phyloP scores from a whole-genome alignment of 2,888 invertebrate species.

The Ectemnius continuus region DNA sequence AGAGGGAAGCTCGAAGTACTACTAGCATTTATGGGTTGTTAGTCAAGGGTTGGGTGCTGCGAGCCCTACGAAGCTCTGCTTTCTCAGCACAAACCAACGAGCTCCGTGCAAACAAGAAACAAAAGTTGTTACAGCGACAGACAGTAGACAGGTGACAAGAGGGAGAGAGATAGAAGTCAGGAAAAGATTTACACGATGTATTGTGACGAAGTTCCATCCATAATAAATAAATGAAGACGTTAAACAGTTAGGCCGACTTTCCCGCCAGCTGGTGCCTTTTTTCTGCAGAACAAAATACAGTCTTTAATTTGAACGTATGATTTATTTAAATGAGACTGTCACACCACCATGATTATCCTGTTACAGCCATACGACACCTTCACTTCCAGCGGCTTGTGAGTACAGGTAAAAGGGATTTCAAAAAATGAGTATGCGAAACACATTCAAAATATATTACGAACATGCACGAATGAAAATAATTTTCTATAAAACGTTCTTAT shows the following conservation, averaged over 20 bases:
- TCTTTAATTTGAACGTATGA: slow-evolving; percentile 57
- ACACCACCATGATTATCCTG: slow-evolving; percentile 6
- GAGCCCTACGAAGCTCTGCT: slow-evolving; percentile 10
- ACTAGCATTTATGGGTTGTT: background rate
- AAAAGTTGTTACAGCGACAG: slow-evolving; percentile 2
- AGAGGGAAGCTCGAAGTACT: background rate
- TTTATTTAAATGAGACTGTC: slow-evolving; percentile 46
- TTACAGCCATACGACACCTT: background rate
- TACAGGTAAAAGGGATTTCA: background rate
- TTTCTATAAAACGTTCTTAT: slow-evolving; percentile 57
- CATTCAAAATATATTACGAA: background rate
- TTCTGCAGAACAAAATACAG: slow-evolving; percentile 72
- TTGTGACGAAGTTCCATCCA: slow-evolving; percentile 78
- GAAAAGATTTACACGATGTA: slow-evolving; percentile 71
- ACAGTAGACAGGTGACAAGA: slow-evolving; percentile 2
- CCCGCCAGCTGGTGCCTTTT: slow-evolving; percentile 78
- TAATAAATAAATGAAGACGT: slow-evolving; percentile 75
- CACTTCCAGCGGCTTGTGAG: background rate
- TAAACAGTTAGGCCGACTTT: slow-evolving; percentile 78
- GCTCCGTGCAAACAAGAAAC: slow-evolving; percentile 7
- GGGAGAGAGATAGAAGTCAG: slow-evolving; percentile 44
- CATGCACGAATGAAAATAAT: slow-evolving; percentile 61
- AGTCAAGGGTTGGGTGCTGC: slow-evolving; percentile 7
- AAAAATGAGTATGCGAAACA: background rate
- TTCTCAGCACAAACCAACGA: background rate